These are phyloP conservation scores for Ferrisia virgata DNA, from an alignment of 2,888 invertebrate genomes.

Conservation along the genomic window DNA sequence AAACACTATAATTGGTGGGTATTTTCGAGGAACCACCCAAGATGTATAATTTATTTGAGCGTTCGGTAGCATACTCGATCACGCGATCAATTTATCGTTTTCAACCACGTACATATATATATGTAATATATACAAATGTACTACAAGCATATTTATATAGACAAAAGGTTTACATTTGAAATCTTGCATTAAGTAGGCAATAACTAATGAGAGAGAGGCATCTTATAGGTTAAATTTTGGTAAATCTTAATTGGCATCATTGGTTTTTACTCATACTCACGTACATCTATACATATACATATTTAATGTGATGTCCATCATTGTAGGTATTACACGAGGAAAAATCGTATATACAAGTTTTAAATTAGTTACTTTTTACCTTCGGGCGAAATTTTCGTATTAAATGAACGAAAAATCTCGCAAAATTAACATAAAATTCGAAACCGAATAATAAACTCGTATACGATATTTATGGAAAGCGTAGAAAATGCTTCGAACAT, in stretches of 20 bases:
- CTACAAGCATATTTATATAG: no score
- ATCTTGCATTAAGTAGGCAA: no score
- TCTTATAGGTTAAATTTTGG: background rate
- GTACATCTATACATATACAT: no score
- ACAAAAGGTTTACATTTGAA: background rate
- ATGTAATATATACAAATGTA: no score
- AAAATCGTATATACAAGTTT: background rate
- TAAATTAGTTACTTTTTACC: background rate
- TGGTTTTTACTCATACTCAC: background rate
- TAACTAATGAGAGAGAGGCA: background rate
- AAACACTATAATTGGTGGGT: slow-evolving; percentile 6
- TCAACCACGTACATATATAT: background rate
- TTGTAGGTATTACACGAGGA: background rate
- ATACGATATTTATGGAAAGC: background rate
- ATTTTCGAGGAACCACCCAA: slow-evolving; percentile 4
- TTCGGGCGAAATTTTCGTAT: background rate
- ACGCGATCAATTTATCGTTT: background rate
- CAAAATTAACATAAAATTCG: background rate
- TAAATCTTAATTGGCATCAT: background rate
- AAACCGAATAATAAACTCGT: background rate
- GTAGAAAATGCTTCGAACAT: background rate
- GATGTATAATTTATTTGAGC: background rate
- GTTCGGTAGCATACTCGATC: slow-evolving; percentile 19
- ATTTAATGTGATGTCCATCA: background rate
- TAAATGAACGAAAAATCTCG: background rate